Evolutionary conservation across 2,797 vertebrate species (phyloP).

Genomic region (Eurystomus glaucurus): DNA sequence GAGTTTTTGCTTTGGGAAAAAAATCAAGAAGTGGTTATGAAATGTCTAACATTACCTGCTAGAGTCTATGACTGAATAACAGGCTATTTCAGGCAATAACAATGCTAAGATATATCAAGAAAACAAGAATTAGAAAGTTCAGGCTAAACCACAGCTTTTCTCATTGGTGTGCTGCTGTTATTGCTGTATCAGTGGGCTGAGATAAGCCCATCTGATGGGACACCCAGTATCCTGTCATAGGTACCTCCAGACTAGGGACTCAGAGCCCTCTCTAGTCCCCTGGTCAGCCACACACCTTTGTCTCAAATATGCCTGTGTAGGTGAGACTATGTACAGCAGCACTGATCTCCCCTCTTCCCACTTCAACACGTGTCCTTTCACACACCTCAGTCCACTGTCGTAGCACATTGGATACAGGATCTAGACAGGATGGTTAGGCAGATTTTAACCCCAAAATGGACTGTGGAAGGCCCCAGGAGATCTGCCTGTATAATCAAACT

Average conservation of each 20-base stretch:
- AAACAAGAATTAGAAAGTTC: background rate
- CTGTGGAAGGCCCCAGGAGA: background rate
- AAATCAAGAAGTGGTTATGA: accelerated
- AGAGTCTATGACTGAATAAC: background rate
- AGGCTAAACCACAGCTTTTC: background rate
- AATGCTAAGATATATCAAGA: background rate
- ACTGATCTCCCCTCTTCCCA: background rate
- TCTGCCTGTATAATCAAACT: background rate
- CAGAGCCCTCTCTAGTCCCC: background rate
- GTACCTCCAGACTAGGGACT: background rate
- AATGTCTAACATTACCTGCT: background rate
- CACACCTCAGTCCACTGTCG: accelerated
- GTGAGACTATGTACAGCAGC: background rate
- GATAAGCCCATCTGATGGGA: background rate
- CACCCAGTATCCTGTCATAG: background rate
- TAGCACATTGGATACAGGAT: accelerated
- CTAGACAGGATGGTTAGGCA: background rate
- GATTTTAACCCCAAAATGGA: background rate
- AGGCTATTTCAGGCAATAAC: background rate
- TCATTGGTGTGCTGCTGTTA: accelerated
- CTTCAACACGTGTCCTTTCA: accelerated
- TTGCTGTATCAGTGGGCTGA: background rate
- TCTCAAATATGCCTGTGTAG: background rate
- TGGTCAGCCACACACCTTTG: background rate
- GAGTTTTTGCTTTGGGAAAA: background rate